Base-by-base conservation (phyloP, 2,797 vertebrate genomes). In the Phrynocephalus forsythii region DNA sequence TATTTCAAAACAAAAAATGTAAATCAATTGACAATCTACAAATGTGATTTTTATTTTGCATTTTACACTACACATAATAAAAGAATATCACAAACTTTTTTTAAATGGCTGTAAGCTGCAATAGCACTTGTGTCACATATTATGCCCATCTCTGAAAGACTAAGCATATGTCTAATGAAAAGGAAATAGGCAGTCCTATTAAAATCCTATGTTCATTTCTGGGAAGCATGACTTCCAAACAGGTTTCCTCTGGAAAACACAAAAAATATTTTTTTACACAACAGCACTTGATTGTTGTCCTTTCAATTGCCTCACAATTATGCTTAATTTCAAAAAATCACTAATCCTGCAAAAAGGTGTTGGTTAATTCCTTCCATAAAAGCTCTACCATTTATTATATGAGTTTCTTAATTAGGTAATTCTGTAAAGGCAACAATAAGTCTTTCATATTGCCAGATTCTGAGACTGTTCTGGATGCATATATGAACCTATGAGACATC, bases 391-490 rank as follows among this genome's bases (percentile, higher is more conserved):
- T 38, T 30, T 71, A 26, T 66, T 84, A 38, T 71, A 84, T 52
- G 68, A 5, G 56, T 30, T 84, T 44, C n/a, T 90, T 83, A 89
- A 76, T 38, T 72, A 26, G 2, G 11, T 15, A 16, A 67, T 90
- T 2, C 84, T 87, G 56, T 87, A 68, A 68, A 80, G 30, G 56
- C 63, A 82, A 78, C 72, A 82, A 20, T 68, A 89, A 91, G 8
- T 24, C 22, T 86, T 73, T 86, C 73, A 90, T 89, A 67, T 73
- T 79, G 69, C 9, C 77, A 88, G 87, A 86, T 44, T 88, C 60
- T 90, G 84, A 18, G 88, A 90, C 85, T 79, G 24, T 20, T 79
- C 78, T 85, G 85, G 33, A 79, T 82, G 75, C n/a, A 78, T 82
- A 24, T 73, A 30, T 50, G 76, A 85, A 75, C 15, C 52, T 92